Evolutionary conservation across 2,797 vertebrate species (phyloP), one percentile per base, ranked within the genome.

Genomic region (Odontamblyopus rebecca): DNA sequence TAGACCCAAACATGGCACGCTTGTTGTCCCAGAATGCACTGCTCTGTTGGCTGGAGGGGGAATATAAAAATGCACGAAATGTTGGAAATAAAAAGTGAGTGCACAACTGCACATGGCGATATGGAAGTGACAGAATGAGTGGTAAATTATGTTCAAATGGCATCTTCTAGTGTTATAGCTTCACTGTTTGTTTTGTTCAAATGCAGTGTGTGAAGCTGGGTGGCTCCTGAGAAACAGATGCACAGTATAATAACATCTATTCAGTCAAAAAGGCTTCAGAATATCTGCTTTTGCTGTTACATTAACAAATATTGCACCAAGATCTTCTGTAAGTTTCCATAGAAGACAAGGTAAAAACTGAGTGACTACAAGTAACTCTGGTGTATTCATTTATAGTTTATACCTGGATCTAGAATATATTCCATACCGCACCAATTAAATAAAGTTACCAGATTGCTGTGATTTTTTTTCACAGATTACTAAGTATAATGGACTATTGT

Each of bases 71-170:
- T 62, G 56, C 69, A 70, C 71, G 79, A 60, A 77, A 85, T 63
- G 78, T 71, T 74, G 67, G 68, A 70, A 82, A 84, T 73, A 78
- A 83, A 82, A 82, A 77, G 61, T 16, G 11, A 74, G 76, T 56
- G 70, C 75, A 69, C 64, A 44, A 74, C 87, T 85, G 82, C 83
- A 70, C 68, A 73, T 79, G 84, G 69, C 66, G 83, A 86, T 88
- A 83, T 8, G 82, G 60, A 71, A 70, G 66, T 38, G 72, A 82
- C 70, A 82, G 70, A 75, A 67, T 63, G 59, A 29, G 41, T 60
- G 16, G 50, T 67, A 71, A 75, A 74, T 81, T 35, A 48, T 69
- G 70, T 76, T 77, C 71, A 15, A 78, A 68, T 63, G 50, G 27
- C 66, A 1, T 3, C 56, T 72, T 68, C 23, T 19, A 18, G n/a